These are phyloP conservation scores for Blastomussa wellsi DNA, from an alignment of 92 coral and sea anemone genomes.

Conservation along the genomic window DNA sequence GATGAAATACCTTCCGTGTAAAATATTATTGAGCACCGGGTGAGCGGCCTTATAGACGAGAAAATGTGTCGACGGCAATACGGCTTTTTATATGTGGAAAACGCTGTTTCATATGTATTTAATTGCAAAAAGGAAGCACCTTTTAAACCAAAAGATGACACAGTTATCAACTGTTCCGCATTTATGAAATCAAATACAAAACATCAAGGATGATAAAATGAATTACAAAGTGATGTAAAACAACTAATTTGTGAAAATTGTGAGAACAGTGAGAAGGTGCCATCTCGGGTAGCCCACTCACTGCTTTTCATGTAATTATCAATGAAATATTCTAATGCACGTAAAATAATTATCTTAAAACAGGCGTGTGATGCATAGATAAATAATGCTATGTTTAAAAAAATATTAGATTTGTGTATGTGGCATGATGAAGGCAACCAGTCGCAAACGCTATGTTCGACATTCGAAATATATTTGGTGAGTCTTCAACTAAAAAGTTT, in stretches of 20 bases:
- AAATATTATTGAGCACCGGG: no score
- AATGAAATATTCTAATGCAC: no score
- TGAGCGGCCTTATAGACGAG: not conserved
- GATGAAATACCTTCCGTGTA: not conserved
- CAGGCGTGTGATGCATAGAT: no score
- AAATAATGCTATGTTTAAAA: no score
- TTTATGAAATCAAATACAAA: not conserved
- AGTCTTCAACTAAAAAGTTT: not conserved
- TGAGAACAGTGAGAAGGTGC: no score
- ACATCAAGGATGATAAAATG: not conserved
- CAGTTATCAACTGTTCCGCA: not conserved
- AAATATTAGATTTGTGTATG: no score
- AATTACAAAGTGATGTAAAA: not conserved
- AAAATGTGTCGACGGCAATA: not conserved
- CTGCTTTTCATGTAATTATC: not conserved
- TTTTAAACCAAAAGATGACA: not conserved
- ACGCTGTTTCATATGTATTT: not conserved
- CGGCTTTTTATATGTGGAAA: not conserved
- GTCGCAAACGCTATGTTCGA: not conserved
- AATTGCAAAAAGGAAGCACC: not conserved
- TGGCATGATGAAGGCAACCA: not conserved
- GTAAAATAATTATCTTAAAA: no score
- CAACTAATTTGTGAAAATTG: not conserved
- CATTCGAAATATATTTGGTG: not conserved
- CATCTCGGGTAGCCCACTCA: not conserved